A percentile compares a stretch with the other conserved stretches of the same genome.
phyloP scores from a whole-genome alignment of 2,888 invertebrate species.

The Chloroclystis v-ata region DNA sequence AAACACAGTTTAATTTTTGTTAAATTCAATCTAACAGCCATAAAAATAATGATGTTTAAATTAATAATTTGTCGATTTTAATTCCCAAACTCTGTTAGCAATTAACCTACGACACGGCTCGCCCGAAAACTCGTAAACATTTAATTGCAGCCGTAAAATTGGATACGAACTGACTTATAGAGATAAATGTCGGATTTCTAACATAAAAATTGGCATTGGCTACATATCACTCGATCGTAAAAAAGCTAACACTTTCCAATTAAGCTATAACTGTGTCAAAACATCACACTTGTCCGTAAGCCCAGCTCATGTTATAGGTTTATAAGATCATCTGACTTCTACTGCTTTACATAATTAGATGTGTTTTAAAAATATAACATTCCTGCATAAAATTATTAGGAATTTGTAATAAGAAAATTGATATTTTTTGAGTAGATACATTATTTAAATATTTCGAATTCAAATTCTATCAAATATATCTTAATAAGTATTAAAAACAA shows the following conservation, averaged over 20 bases:
- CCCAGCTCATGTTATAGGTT: background rate
- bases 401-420: background rate
- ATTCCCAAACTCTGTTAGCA: constrained; percentile 1
- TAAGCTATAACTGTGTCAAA: constrained; percentile 18
- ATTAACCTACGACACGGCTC: constrained; percentile 4
- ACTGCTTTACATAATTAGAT: background rate
- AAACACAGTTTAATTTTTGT: background rate
- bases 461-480: too few relatives aligned
- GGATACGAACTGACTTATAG: background rate
- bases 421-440: background rate
- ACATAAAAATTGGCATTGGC: constrained; percentile 11
- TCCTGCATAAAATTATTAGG: too few relatives aligned
- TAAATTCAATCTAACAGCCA: background rate
- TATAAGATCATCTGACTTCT: constrained; percentile 1
- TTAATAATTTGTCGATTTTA: background rate
- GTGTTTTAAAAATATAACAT: too few relatives aligned
- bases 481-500: too few relatives aligned
- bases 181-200: constrained; percentile 6
- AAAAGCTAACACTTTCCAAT: constrained; percentile 14
- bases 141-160: constrained; percentile 6
- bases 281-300: constrained; percentile 21
- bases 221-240: constrained; percentile 14
- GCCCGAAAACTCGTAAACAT: constrained; percentile 8
- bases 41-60: background rate
- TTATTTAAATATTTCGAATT: too few relatives aligned